Conservation (phyloP, 2,888 invertebrate species). For the Tricholauxania praeusta region DNA sequence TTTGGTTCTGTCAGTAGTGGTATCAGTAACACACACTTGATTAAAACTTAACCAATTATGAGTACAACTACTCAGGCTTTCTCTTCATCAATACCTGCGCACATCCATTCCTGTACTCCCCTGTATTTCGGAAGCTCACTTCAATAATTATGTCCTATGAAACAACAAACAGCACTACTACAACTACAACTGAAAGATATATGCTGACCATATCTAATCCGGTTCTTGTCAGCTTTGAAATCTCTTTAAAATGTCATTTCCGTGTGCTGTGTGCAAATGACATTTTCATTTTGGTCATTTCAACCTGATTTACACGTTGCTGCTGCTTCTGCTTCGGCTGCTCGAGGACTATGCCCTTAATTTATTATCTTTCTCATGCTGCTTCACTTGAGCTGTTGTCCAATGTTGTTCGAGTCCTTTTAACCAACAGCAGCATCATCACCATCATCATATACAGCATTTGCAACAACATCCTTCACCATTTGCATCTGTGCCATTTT, state of each 20-base stretch:
- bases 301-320: constrained; percentile 27
- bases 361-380: constrained; percentile 57
- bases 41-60: background rate
- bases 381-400: constrained; percentile 45
- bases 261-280: constrained; percentile 25
- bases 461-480: background rate
- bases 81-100: background rate
- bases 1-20: too few relatives aligned
- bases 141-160: too few relatives aligned
- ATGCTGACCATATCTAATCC: constrained; percentile 9
- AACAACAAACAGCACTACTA: too few relatives aligned
- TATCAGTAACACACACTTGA: background rate
- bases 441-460: too few relatives aligned
- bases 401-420: constrained; percentile 43
- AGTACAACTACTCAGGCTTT: background rate
- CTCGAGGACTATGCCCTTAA: constrained; percentile 48
- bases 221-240: constrained; percentile 13
- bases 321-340: constrained; percentile 8
- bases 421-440: too few relatives aligned
- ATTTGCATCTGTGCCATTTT: constrained; percentile 15
- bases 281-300: constrained; percentile 30
- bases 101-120: too few relatives aligned
- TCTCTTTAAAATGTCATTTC: constrained; percentile 27
- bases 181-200: background rate
- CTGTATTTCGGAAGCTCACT: too few relatives aligned